Conservation (phyloP, 2,113 vertebrate genomes). For the Irena cyanogastra region DNA sequence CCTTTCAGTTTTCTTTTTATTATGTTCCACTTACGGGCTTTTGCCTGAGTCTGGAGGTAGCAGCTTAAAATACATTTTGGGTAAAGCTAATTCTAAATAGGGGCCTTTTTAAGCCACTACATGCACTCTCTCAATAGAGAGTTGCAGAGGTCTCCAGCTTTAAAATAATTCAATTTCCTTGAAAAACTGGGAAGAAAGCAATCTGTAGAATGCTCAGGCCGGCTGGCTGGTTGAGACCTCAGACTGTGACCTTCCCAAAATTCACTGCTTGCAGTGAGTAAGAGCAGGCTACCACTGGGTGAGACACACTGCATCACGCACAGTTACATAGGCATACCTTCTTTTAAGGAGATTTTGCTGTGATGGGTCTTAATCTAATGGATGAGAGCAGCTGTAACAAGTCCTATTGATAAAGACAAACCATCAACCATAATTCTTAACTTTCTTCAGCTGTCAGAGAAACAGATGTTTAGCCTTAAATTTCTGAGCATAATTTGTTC, state of each 20-base stretch:
- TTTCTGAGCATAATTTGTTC: not conserved
- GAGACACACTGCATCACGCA: fast-evolving
- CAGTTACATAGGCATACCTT: not conserved
- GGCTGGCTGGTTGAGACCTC: not conserved
- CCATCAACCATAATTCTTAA: not conserved
- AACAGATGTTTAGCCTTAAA: not conserved
- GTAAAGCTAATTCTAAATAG: not conserved
- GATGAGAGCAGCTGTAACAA: not conserved
- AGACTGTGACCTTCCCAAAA: not conserved
- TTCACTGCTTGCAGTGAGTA: not conserved
- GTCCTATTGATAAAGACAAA: not conserved
- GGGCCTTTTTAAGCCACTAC: not conserved
- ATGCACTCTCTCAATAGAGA: not conserved
- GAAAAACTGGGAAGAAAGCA: not conserved
- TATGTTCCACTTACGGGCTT: not conserved
- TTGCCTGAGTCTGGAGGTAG: not conserved
- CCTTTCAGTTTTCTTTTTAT: not conserved
- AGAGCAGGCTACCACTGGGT: not conserved
- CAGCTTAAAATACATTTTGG: not conserved
- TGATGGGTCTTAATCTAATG: not conserved
- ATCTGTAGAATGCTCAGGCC: not conserved
- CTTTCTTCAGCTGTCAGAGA: not conserved
- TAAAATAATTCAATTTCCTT: not conserved
- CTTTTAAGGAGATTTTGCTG: not conserved
- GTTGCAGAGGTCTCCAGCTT: not conserved